Evolutionary conservation across 2,797 vertebrate species (phyloP).

Genomic region (Alcedo atthis): DNA sequence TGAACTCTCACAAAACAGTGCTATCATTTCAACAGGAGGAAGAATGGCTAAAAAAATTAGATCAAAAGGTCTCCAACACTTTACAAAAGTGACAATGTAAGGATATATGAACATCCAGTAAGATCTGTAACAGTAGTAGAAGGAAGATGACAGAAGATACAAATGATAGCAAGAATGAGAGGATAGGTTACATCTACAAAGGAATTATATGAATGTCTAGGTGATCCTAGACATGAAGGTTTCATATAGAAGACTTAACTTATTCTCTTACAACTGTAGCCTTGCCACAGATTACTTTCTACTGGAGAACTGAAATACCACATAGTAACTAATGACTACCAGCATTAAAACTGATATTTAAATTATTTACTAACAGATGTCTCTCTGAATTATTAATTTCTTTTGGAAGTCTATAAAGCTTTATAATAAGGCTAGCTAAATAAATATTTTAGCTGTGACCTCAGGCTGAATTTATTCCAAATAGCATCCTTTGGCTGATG

Average conservation of each 20-base stretch:
- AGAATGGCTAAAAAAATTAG: background rate
- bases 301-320: background rate
- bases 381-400: constrained; percentile 7
- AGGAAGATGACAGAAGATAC: background rate
- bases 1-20: background rate
- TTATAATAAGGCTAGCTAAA: constrained; percentile 12
- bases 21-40: background rate
- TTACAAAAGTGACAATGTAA: background rate
- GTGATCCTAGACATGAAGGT: background rate
- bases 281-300: background rate
- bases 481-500: background rate
- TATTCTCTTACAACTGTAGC: background rate
- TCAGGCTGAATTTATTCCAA: background rate
- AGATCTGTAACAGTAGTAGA: background rate
- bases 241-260: background rate
- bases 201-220: background rate
- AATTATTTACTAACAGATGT: constrained; percentile 15
- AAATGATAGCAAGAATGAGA: background rate
- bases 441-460: background rate
- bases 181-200: background rate
- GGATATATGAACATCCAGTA: background rate
- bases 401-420: background rate
- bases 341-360: background rate
- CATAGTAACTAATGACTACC: background rate
- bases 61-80: background rate